Conservation (phyloP, 2,113 vertebrate species). For the Rhabdomys dilectus region DNA sequence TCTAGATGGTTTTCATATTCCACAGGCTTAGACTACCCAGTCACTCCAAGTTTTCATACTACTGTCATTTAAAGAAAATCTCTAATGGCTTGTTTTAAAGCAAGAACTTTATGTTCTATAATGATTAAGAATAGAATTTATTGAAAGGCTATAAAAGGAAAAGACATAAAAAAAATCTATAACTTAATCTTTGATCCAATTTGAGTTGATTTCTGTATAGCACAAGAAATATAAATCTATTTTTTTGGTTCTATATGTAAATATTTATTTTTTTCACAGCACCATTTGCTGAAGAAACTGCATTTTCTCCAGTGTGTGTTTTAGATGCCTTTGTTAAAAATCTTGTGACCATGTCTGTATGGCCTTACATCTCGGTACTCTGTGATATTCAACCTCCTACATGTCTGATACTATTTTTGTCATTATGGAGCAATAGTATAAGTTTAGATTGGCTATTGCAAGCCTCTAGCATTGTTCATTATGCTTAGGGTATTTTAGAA, state of each 20-base stretch:
- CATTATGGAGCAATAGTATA: background rate
- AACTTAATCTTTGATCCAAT: background rate
- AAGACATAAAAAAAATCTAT: background rate
- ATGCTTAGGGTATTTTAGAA: background rate
- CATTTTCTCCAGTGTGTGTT: background rate
- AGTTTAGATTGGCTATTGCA: background rate
- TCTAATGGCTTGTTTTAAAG: background rate
- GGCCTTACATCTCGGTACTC: background rate
- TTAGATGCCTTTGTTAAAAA: background rate
- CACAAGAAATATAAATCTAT: background rate
- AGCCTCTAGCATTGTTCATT: background rate
- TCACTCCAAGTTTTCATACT: background rate
- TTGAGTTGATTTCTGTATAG: background rate
- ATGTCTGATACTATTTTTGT: background rate
- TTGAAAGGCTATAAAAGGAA: background rate
- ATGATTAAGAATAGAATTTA: background rate
- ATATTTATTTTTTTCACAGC: background rate
- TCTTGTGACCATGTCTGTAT: background rate
- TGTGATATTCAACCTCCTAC: background rate
- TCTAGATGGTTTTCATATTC: background rate
- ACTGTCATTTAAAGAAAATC: background rate
- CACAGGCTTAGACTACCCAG: background rate
- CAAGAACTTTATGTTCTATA: background rate
- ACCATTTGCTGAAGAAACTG: background rate
- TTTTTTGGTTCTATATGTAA: background rate